Conservation (phyloP, 2,797 vertebrate species). For the Gorsachius magnificus region DNA sequence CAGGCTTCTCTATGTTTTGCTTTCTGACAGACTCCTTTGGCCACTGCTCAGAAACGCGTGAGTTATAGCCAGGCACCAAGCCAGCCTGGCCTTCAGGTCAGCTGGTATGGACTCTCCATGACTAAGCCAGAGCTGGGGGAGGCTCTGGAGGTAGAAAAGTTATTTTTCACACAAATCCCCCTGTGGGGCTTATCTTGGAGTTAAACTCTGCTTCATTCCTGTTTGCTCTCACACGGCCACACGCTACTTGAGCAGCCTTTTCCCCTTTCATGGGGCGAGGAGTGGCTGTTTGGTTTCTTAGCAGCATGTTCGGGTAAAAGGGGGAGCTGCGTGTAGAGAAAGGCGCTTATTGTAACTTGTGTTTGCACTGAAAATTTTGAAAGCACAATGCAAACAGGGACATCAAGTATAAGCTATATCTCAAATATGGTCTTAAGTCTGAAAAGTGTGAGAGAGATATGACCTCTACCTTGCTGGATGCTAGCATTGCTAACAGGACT, state of each 20-base stretch:
- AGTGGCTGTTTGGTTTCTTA: conserved; percentile 34
- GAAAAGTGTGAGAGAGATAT: conserved; percentile 32
- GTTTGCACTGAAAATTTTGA: conserved; percentile 68
- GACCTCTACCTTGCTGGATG: conserved; percentile 35
- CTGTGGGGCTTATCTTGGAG: background rate
- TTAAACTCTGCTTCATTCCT: conserved; percentile 22
- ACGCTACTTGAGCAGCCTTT: background rate
- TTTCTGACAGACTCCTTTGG: conserved; percentile 21
- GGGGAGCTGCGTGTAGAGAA: background rate
- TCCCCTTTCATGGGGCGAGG: conserved; percentile 26
- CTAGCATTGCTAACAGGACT: background rate
- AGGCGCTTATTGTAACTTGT: conserved; percentile 33
- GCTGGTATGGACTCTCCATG: background rate
- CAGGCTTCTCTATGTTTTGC: conserved; percentile 30
- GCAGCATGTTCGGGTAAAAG: background rate
- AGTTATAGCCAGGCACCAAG: conserved; percentile 30
- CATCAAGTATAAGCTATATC: conserved; percentile 39
- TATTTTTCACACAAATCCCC: background rate
- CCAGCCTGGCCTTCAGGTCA: conserved; percentile 7
- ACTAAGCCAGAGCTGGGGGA: background rate
- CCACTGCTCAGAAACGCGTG: background rate
- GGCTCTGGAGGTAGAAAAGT: background rate
- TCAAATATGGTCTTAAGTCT: conserved; percentile 35
- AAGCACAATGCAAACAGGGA: conserved; percentile 45
- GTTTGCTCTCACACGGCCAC: conserved; percentile 22